Conservation (phyloP, 2,113 vertebrate species). For the Tenebrosternarchus preto region DNA sequence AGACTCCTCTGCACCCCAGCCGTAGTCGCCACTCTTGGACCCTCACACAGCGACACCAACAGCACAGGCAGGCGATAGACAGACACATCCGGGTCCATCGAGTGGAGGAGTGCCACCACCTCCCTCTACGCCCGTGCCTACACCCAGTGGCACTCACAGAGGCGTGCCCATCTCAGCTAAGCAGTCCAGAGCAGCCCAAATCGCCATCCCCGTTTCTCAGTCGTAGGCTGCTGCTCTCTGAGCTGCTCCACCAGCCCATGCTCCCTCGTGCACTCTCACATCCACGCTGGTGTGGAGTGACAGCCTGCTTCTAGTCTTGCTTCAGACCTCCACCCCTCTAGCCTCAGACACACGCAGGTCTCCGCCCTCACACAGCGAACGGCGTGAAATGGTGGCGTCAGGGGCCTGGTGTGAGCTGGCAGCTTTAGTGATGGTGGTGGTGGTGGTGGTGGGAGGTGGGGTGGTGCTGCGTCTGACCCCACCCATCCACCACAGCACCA, state of each 20-base stretch:
- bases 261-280: slow-evolving; percentile 4
- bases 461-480: slow-evolving; percentile 26
- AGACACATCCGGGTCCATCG: slow-evolving; percentile 54
- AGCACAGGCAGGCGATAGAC: slow-evolving; percentile 43
- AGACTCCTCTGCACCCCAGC: slow-evolving; percentile 10
- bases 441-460: no score
- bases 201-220: slow-evolving; percentile 17
- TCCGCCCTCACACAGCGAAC: slow-evolving; percentile 56
- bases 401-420: slow-evolving; percentile 56
- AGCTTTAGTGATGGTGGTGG: slow-evolving; percentile 18
- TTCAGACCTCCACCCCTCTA: not conserved
- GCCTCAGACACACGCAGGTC: slow-evolving; percentile 34
- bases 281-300: slow-evolving; percentile 37
- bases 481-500: slow-evolving; percentile 60
- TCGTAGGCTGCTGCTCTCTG: slow-evolving; percentile 9
- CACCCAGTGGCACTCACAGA: slow-evolving; percentile 12
- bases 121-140: slow-evolving; percentile 11
- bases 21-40: slow-evolving; percentile 45
- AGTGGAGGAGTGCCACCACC: not conserved
- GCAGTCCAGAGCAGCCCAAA: not conserved
- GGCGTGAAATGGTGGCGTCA: slow-evolving; percentile 54
- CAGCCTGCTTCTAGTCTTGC: slow-evolving; percentile 48
- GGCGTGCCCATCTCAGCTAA: slow-evolving; percentile 12
- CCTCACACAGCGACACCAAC: slow-evolving; percentile 51
- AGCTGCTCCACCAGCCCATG: not conserved